Conservation (phyloP, 2,888 invertebrate species). For the Arctia plantaginis region DNA sequence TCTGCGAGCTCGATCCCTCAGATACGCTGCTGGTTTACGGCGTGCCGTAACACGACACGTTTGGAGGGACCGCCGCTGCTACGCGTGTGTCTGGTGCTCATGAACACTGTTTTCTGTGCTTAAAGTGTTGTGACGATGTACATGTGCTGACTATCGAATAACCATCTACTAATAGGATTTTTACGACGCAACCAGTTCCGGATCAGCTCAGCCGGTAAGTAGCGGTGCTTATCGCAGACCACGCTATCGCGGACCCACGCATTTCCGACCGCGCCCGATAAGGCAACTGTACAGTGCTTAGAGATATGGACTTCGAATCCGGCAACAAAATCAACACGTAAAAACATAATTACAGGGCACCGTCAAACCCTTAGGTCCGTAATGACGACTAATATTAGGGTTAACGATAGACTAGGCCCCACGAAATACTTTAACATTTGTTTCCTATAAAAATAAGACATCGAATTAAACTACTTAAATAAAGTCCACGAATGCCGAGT, state of each 20-base stretch:
- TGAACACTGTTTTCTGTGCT: conserved; percentile 82
- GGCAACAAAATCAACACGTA: conserved; percentile 40
- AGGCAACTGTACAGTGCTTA: conserved; percentile 68
- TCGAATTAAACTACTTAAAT: background rate
- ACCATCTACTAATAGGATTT: conserved; percentile 76
- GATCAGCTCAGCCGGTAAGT: conserved; percentile 86
- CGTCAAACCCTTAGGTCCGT: background rate
- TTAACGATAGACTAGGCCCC: background rate
- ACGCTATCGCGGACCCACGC: conserved; percentile 85
- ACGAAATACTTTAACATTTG: background rate
- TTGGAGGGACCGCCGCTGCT: conserved; percentile 84
- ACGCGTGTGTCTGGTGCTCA: conserved; percentile 83
- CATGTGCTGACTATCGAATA: conserved; percentile 77
- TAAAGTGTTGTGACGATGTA: conserved; percentile 82
- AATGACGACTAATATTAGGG: background rate
- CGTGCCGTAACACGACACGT: conserved; percentile 86
- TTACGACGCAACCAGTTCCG: conserved; percentile 83
- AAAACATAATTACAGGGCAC: conserved; percentile 8
- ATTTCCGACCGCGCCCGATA: conserved; percentile 87
- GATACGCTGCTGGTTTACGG: conserved; percentile 87
- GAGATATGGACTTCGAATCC: conserved; percentile 62
- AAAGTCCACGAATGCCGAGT: too few species aligned
- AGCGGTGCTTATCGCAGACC: conserved; percentile 84
- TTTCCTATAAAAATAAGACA: background rate
- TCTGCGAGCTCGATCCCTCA: conserved; percentile 83